Percentiles rank a stretch among this genome's conserved stretches.
These are phyloP conservation scores for Leucoma salicis DNA, from an alignment of 2,888 invertebrate species.

Conservation along the genomic window DNA sequence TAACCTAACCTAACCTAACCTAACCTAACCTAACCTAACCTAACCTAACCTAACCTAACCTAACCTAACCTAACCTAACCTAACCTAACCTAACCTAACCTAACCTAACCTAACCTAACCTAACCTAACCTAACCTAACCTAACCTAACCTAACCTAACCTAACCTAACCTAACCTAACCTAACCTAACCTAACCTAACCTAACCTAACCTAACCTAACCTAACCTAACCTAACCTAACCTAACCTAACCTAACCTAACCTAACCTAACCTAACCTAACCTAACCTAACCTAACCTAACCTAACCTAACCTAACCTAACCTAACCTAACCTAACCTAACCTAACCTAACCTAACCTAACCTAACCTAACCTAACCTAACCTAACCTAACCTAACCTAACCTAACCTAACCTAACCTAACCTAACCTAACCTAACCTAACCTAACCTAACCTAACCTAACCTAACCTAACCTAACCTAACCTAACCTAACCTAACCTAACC, in stretches of 20 bases:
- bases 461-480: conserved; percentile 4
- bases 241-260: conserved; percentile 6
- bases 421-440: conserved; percentile 5
- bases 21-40: too few relatives aligned
- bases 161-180: too few relatives aligned
- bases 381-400: conserved; percentile 5
- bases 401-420: conserved; percentile 5
- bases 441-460: conserved; percentile 5
- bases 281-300: conserved; percentile 5
- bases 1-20: too few relatives aligned
- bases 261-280: conserved; percentile 5
- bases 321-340: conserved; percentile 5
- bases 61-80: too few relatives aligned
- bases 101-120: too few relatives aligned
- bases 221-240: too few relatives aligned
- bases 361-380: conserved; percentile 5
- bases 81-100: too few relatives aligned
- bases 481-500: not conserved
- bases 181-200: too few relatives aligned
- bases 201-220: too few relatives aligned
- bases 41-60: too few relatives aligned
- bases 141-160: too few relatives aligned
- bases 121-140: too few relatives aligned
- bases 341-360: conserved; percentile 5
- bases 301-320: conserved; percentile 5